phyloP scores from a whole-genome alignment of 1,140 invertebrate genomes.

The Meloidogyne floridensis region DNA sequence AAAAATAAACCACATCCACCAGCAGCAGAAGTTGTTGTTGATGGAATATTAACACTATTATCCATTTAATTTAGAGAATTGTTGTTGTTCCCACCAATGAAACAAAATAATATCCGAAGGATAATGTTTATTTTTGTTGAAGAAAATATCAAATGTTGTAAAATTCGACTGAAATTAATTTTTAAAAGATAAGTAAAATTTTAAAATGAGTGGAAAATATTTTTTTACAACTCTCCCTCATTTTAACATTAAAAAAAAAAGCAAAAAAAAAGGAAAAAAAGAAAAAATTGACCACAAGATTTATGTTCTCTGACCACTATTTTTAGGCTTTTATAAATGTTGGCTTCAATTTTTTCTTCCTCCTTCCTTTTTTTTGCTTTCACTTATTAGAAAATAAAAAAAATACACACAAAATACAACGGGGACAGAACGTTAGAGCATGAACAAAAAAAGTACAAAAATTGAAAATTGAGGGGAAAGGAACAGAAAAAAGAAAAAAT shows the following conservation, averaged over 20 bases:
- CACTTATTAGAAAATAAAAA: conserved; percentile 6
- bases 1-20: no score
- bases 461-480: not conserved
- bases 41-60: not conserved
- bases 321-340: not conserved
- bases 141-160: no score
- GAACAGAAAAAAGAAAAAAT: not conserved
- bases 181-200: no score
- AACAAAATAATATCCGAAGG: no score
- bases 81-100: no score
- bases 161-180: no score
- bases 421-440: not conserved
- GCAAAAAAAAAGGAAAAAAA: no score
- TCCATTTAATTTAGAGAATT: not conserved
- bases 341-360: not conserved
- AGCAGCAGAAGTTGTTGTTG: not conserved
- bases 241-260: no score
- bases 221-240: no score
- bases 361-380: not conserved
- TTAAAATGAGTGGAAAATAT: no score
- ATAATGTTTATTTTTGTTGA: no score
- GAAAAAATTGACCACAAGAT: not conserved
- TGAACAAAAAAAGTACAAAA: not conserved
- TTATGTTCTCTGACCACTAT: not conserved
- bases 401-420: not conserved